These are phyloP conservation scores for Stichopus horrens DNA, from an alignment of 53 echinoderm and acorn worm genomes.

Conservation along the genomic window DNA sequence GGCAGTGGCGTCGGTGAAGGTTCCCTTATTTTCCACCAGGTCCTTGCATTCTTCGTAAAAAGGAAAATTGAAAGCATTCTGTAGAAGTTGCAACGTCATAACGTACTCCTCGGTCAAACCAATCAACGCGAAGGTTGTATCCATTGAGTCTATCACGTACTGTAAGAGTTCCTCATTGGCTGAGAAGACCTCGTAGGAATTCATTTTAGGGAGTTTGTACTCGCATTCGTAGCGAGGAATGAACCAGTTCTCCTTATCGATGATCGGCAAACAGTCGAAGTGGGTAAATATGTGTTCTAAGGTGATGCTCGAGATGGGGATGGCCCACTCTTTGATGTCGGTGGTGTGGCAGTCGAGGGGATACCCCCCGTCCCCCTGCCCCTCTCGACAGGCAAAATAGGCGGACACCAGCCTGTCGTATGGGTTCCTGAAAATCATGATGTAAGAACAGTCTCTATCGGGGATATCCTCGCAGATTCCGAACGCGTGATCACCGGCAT, in stretches of 20 bases:
- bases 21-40: constrained; percentile 24
- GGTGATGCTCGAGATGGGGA: constrained; percentile 8
- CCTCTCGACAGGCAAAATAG: constrained; percentile 38
- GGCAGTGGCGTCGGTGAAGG: constrained; percentile 1
- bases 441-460: constrained; percentile 25
- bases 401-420: constrained; percentile 36
- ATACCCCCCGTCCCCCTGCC: constrained; percentile 10
- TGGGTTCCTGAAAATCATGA: constrained; percentile 15
- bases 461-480: constrained; percentile 40
- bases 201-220: background rate
- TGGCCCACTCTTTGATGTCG: constrained; percentile 30
- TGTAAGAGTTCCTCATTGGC: constrained; percentile 31
- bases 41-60: constrained; percentile 47
- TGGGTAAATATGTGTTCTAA: constrained; percentile 14
- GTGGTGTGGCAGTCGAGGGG: constrained; percentile 26
- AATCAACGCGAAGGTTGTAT: constrained; percentile 26
- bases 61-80: constrained; percentile 41
- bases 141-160: constrained; percentile 30
- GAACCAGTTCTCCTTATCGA: constrained; percentile 41
- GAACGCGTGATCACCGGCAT: constrained; percentile 20
- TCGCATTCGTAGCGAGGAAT: constrained; percentile 39
- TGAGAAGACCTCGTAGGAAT: constrained; percentile 11
- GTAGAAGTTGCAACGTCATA: constrained; percentile 41
- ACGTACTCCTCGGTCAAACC: constrained; percentile 40
- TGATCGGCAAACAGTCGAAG: background rate